These are phyloP conservation scores for Electrona antarctica DNA, from an alignment of 2,113 vertebrate genomes.

Conservation along the genomic window DNA sequence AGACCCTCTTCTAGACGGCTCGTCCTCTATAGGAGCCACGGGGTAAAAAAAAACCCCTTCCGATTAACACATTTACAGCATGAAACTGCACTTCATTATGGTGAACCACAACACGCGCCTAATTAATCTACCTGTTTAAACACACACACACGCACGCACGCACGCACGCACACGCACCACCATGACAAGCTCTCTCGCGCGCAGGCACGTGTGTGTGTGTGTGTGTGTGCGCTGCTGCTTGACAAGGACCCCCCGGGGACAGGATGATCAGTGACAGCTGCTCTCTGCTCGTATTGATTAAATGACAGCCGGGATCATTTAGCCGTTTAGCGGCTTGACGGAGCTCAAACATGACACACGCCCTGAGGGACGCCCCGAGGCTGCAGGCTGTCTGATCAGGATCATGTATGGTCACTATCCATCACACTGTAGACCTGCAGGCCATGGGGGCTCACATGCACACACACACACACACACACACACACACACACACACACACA, in stretches of 20 bases:
- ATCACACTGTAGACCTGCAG: constrained; percentile 29
- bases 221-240: no score
- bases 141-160: constrained; percentile 18
- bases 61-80: no score
- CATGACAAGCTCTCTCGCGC: no score
- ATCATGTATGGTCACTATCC: constrained; percentile 29
- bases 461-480: no score
- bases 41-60: no score
- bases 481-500: no score
- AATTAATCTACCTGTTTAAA: constrained; percentile 12
- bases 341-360: constrained; percentile 43
- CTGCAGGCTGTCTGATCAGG: constrained; percentile 7
- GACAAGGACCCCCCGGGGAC: constrained; percentile 68
- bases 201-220: no score
- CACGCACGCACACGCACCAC: constrained; percentile 11
- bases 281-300: constrained; percentile 87
- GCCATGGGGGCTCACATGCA: neutral
- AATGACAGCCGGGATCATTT: constrained; percentile 86
- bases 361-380: constrained; percentile 48
- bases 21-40: no score
- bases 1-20: no score
- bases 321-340: constrained; percentile 67
- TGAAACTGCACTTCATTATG: neutral
- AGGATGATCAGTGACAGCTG: constrained; percentile 86
- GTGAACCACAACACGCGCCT: constrained; percentile 1